phyloP scores from a whole-genome alignment of 1,140 invertebrate genomes.

The Himalopsyche phryganea region DNA sequence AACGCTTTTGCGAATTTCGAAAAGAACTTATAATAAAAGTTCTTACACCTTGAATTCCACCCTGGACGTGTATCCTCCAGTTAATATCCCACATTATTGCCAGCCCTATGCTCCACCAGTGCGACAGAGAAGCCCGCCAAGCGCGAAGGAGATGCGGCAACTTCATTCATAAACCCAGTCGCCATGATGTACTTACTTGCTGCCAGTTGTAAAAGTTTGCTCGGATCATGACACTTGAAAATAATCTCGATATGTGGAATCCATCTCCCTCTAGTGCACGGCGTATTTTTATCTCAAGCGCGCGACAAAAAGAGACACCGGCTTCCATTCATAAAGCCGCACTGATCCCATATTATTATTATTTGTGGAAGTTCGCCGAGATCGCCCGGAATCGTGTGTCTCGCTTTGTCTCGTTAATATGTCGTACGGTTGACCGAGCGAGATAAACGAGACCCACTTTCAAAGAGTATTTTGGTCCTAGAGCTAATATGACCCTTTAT shows the following conservation, averaged over 20 bases:
- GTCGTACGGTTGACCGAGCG: background rate
- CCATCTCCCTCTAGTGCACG: conserved; percentile 1
- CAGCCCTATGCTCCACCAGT: conserved; percentile 1
- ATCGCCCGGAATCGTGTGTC: background rate
- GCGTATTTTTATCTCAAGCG: too few relatives aligned
- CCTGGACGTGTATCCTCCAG: too few relatives aligned
- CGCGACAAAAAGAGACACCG: background rate
- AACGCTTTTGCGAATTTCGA: too few relatives aligned
- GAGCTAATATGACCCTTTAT: background rate
- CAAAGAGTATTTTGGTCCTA: background rate
- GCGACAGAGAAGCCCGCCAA: conserved; percentile 1
- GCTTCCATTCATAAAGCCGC: conserved; percentile 4
- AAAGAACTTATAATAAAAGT: too few relatives aligned
- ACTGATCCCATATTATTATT: background rate
- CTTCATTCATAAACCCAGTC: conserved; percentile 16
- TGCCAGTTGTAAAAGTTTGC: too few relatives aligned
- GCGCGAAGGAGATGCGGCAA: conserved; percentile 8
- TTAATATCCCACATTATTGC: too few relatives aligned
- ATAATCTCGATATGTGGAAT: background rate
- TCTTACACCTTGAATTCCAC: too few relatives aligned
- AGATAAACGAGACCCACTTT: background rate
- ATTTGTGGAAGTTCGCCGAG: background rate
- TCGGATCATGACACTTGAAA: too few relatives aligned
- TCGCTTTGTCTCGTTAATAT: background rate
- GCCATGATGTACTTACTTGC: background rate